Conservation (phyloP, 2,888 invertebrate genomes). For the Saturnia pavonia region DNA sequence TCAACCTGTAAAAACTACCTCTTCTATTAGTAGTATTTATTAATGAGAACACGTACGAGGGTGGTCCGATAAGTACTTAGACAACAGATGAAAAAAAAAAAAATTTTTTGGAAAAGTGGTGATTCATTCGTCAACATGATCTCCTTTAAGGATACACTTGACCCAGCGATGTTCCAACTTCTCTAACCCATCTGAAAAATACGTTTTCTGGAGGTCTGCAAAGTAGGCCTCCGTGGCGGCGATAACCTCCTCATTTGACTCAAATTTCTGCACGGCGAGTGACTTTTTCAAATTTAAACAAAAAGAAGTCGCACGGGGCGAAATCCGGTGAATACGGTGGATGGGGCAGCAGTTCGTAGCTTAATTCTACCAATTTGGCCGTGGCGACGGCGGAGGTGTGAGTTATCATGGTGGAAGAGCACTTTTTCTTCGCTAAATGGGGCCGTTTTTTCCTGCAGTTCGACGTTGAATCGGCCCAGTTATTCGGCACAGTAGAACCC, state of each 20-base stretch:
- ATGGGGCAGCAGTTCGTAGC: slow-evolving; percentile 4
- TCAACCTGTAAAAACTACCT: too few species aligned
- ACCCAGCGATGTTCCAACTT: slow-evolving; percentile 29
- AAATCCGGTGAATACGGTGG: slow-evolving; percentile 15
- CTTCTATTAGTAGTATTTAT: too few species aligned
- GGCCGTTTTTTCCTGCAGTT: too few species aligned
- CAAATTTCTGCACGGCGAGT: too few species aligned
- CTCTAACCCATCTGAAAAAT: slow-evolving; percentile 27
- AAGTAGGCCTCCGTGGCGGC: too few species aligned
- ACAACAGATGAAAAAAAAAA: slow-evolving; percentile 14
- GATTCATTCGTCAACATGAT: slow-evolving; percentile 29
- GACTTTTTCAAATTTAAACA: too few species aligned
- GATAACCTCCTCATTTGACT: too few species aligned
- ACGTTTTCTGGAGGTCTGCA: too few species aligned
- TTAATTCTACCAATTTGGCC: slow-evolving; percentile 5
- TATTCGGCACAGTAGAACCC: too few species aligned
- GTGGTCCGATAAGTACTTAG: slow-evolving; percentile 28
- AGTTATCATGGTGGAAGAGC: neutral
- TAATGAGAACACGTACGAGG: too few species aligned
- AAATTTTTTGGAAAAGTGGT: slow-evolving; percentile 23
- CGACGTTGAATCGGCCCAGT: too few species aligned
- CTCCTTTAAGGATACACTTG: slow-evolving; percentile 31
- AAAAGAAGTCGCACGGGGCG: neutral
- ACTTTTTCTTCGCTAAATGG: too few species aligned
- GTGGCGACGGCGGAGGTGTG: neutral